Percentiles rank a stretch among this genome's conserved stretches.
Evolutionary conservation across 2,113 vertebrate genomes (phyloP).

Genomic region (Grammomys surdaster): DNA sequence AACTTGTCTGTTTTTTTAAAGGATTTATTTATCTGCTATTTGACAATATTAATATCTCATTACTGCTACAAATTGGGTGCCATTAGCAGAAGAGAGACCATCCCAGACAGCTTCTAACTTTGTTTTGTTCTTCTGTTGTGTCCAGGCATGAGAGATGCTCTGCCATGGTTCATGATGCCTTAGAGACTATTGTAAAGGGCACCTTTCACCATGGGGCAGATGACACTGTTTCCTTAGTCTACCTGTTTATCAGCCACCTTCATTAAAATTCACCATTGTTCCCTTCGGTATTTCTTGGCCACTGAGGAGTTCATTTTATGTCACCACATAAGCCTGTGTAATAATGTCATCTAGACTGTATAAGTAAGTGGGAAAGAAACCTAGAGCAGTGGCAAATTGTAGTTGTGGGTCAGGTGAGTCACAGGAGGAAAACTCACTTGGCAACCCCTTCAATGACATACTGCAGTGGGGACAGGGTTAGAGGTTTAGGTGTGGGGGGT

Average conservation of each 20-base stretch:
- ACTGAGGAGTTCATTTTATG: background rate
- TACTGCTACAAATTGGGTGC: background rate
- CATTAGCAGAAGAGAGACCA: background rate
- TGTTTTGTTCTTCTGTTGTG: background rate
- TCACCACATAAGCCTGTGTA: background rate
- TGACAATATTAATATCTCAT: conserved; percentile 49
- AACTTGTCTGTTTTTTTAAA: conserved; percentile 33
- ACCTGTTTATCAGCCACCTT: conserved; percentile 1
- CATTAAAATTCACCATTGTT: background rate
- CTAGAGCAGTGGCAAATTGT: too few species aligned
- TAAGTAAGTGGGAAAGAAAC: background rate
- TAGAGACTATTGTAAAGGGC: background rate
- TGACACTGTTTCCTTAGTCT: background rate
- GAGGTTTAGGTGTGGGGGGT: background rate
- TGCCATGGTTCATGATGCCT: background rate
- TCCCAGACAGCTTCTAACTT: background rate
- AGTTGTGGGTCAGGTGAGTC: background rate
- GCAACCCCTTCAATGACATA: background rate
- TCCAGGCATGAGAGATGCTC: background rate
- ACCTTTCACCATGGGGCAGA: background rate
- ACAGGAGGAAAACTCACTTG: background rate
- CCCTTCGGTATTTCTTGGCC: background rate
- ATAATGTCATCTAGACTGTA: background rate
- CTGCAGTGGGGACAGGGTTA: background rate
- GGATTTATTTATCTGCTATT: conserved; percentile 71